Evolutionary conservation across 2,113 vertebrate genomes (phyloP), one percentile per base, ranked within the genome.

Genomic region (Pangasianodon hypophthalmus): DNA sequence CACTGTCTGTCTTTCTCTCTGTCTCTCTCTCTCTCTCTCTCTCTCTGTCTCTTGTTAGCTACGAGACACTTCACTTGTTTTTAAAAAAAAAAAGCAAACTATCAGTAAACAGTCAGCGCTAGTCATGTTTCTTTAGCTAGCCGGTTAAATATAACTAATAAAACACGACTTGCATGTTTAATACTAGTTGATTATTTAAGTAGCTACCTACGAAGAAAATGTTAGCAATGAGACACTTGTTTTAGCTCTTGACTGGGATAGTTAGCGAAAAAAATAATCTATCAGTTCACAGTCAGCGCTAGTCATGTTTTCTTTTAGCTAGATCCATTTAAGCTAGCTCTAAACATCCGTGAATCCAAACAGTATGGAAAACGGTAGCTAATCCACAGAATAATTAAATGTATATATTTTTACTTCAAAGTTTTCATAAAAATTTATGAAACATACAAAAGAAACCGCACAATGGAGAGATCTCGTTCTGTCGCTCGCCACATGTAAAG

Each of bases 401-500:
- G 18, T 56, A 82, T 56, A 54, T 81, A 48, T 37, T 37, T 83
- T 19, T 26, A 84, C 82, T 84, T 84, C 82, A 84, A 60, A 84
- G 82, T 84, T 84, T 26, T 58, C 26, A 32, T 58, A 83, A 41
- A 37, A 58, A 41, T 56, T 3, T 58, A 37, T 82, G 14, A 82
- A 82, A 82, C 50, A 10, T 58, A 10, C n/a, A 21, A 58, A 37
- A 41, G 81, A 83, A 58, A 41, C 52, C 52, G 19, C 58, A 46
- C 6, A 6, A 67, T 67, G 44, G 13, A 60, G 26, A 50, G 84
- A 85, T 60, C 44, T 14, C 4, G 37, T 44, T 14, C 21, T 48
- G 37, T 60, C 83, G 0, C 3, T 50, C 60, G 84, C 84, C 84
- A 85, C 84, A 85, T 85, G 60, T 64, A n/a, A 85, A 67, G 60